A percentile compares a stretch with the other conserved stretches of the same genome.
Conservation (phyloP, 1,140 invertebrate species). For the Lordiphosa collinella region DNA sequence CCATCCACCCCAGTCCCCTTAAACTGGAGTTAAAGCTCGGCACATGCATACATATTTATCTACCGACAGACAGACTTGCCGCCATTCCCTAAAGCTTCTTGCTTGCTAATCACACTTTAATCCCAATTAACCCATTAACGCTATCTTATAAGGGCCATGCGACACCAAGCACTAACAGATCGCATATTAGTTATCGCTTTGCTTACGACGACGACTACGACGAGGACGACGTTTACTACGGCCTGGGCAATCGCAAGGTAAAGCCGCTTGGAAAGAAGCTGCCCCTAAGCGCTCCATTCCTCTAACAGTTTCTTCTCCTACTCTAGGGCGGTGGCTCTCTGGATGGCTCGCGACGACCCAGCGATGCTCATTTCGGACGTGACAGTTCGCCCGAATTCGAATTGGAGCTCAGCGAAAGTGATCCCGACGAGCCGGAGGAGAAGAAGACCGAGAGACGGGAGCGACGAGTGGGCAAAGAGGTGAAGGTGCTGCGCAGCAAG, state of each 20-base stretch:
- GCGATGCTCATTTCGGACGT: constrained; percentile 63
- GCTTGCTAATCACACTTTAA: constrained; percentile 28
- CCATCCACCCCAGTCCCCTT: not conserved
- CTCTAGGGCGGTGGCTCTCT: constrained; percentile 64
- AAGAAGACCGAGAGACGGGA: constrained; percentile 83
- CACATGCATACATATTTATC: not conserved
- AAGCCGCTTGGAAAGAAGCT: constrained; percentile 10
- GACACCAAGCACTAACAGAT: constrained; percentile 68
- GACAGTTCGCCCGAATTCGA: constrained; percentile 80
- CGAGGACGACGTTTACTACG: constrained; percentile 48
- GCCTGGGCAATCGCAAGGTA: constrained; percentile 56
- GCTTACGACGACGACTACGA: constrained; percentile 69
- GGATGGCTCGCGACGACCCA: constrained; percentile 66
- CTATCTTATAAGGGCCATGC: constrained; percentile 63
- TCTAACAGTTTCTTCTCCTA: not conserved
- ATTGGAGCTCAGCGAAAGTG: constrained; percentile 81
- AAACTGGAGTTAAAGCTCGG: not conserved
- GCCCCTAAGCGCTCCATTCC: constrained; percentile 1
- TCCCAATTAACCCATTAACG: constrained; percentile 55
- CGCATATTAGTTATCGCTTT: constrained; percentile 76
- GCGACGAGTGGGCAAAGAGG: constrained; percentile 84
- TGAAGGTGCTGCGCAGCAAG: constrained; percentile 88
- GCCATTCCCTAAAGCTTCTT: constrained; percentile 19
- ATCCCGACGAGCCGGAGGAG: constrained; percentile 87
- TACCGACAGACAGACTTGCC: constrained; percentile 8